Evolutionary conservation across 2,888 invertebrate genomes (phyloP).

Genomic region (Heliconius erato): DNA sequence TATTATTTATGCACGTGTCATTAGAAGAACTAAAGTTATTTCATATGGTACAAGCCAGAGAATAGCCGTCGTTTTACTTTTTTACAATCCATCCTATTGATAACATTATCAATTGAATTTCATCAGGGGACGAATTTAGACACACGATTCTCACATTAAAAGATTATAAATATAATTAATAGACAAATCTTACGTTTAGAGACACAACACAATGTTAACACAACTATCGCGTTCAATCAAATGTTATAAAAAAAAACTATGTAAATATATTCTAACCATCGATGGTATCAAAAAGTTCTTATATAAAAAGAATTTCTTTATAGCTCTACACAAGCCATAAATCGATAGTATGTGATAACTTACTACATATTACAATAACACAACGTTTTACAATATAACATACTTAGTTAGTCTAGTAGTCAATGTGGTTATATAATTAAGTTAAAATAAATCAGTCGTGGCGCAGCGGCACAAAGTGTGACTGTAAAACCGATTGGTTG

Average conservation of each 20-base stretch:
- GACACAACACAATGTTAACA: neutral
- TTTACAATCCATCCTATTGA: too few relatives aligned
- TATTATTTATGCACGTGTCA: neutral
- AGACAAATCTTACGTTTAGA: too few relatives aligned
- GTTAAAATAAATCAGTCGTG: neutral
- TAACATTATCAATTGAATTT: too few relatives aligned
- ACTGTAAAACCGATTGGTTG: too few relatives aligned
- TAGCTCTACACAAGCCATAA: neutral
- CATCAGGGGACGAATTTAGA: too few relatives aligned
- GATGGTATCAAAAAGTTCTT: neutral
- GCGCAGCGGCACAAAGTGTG: too few relatives aligned
- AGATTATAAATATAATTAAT: too few relatives aligned
- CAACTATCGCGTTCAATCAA: neutral
- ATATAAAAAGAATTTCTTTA: neutral
- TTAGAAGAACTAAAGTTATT: neutral
- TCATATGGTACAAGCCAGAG: neutral
- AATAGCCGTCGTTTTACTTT: neutral
- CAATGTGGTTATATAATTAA: constrained; percentile 1
- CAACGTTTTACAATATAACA: neutral
- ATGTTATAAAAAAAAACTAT: neutral
- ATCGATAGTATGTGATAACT: constrained; percentile 1
- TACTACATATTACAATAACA: constrained; percentile 4
- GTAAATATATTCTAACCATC: neutral
- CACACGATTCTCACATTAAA: too few relatives aligned
- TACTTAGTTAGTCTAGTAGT: neutral